Conservation (phyloP, 2,113 vertebrate genomes). For the Leptobrachium ailaonicum region DNA sequence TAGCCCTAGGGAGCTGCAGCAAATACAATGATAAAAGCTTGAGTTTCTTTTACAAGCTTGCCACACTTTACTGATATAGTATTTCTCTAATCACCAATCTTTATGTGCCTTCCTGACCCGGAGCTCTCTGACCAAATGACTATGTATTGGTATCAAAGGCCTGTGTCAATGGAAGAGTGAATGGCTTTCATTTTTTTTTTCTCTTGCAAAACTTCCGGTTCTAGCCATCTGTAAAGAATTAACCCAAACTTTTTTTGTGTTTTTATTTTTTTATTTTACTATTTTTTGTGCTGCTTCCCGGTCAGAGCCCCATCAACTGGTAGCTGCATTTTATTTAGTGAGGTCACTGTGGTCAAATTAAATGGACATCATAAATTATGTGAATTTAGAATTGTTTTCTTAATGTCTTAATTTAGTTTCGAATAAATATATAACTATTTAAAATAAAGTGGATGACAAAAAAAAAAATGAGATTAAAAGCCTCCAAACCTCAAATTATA, state of each 20-base stretch:
- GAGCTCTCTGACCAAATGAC: conserved; percentile 72
- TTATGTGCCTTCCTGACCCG: conserved; percentile 82
- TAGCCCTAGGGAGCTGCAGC: conserved; percentile 74
- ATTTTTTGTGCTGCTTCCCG: conserved; percentile 66
- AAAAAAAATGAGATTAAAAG: no score
- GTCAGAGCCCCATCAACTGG: conserved; percentile 73
- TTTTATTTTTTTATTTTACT: conserved; percentile 12
- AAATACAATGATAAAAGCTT: conserved; percentile 78
- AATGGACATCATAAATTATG: conserved; percentile 59
- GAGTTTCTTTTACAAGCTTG: conserved; percentile 80
- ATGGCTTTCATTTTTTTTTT: conserved; percentile 84
- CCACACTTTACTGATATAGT: conserved; percentile 83
- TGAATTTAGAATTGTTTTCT: conserved; percentile 59
- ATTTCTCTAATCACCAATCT: conserved; percentile 85
- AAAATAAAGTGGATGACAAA: no score
- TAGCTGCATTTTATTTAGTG: conserved; percentile 74
- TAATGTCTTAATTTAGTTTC: conserved; percentile 48
- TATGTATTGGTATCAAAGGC: conserved; percentile 77
- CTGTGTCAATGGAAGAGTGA: conserved; percentile 78
- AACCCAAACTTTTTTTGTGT: conserved; percentile 71
- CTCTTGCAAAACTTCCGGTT: conserved; percentile 78
- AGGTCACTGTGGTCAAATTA: conserved; percentile 70
- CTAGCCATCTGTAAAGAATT: conserved; percentile 87
- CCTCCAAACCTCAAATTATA: no score
- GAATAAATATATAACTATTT: neutral